Percentiles rank a stretch among this genome's conserved stretches.
phyloP scores from a whole-genome alignment of 2,797 vertebrate genomes.

The Spondyliosoma cantharus region DNA sequence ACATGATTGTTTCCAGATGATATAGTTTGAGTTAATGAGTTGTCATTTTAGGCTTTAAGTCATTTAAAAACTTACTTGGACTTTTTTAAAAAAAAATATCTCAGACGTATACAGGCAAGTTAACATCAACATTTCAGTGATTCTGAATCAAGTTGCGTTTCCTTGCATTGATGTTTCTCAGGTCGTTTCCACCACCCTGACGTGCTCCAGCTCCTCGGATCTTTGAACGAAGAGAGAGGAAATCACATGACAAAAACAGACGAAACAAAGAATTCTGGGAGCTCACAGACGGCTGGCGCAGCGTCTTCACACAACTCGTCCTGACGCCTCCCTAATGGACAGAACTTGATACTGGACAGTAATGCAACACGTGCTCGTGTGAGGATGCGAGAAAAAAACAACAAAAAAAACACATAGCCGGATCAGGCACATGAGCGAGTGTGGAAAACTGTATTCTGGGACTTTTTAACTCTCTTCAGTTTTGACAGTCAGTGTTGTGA shows the following conservation, averaged over 20 bases:
- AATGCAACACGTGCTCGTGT: background rate
- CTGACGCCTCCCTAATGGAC: slow-evolving; percentile 50
- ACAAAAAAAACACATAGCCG: too few species aligned
- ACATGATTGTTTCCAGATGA: background rate
- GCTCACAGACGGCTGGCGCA: slow-evolving; percentile 6
- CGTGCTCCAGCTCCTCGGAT: slow-evolving; percentile 88
- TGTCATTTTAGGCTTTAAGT: background rate
- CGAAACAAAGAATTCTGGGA: slow-evolving; percentile 22
- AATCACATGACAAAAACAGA: slow-evolving; percentile 63
- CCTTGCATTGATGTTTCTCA: slow-evolving; percentile 66
- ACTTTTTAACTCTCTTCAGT: background rate
- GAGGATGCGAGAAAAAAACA: background rate
- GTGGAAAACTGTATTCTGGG: background rate
- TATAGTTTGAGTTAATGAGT: background rate
- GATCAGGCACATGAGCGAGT: background rate
- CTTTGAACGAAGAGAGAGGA: slow-evolving; percentile 88
- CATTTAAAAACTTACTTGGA: background rate
- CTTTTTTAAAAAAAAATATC: background rate
- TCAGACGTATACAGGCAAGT: too few species aligned
- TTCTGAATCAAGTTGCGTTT: background rate
- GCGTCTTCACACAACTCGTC: slow-evolving; percentile 30
- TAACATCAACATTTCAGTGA: background rate
- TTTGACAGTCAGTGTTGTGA: background rate
- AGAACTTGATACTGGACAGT: background rate
- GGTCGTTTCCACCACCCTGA: slow-evolving; percentile 94